Conservation (phyloP, 2,888 invertebrate species). For the Callimorpha dominula region DNA sequence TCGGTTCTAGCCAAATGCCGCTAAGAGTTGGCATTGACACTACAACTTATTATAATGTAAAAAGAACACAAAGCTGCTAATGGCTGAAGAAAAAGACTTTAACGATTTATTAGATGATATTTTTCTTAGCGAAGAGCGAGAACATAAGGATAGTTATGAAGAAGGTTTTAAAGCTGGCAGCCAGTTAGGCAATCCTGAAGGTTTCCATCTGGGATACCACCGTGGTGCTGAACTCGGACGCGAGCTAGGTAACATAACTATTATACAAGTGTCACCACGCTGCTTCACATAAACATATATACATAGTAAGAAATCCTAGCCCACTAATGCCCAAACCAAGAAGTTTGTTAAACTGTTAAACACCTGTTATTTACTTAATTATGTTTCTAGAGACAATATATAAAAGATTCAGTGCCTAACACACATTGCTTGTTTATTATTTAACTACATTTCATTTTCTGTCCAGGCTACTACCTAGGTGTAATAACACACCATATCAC, state of each 20-base stretch:
- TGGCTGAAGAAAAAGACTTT: conserved; percentile 88
- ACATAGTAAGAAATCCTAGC: too few relatives aligned
- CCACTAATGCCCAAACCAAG: too few relatives aligned
- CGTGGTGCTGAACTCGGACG: conserved; percentile 91
- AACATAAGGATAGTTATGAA: conserved; percentile 88
- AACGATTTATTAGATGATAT: conserved; percentile 92
- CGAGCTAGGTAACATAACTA: conserved; percentile 86
- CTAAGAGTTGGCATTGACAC: background rate
- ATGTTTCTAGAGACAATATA: too few relatives aligned
- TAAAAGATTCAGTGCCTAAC: too few relatives aligned
- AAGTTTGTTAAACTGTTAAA: too few relatives aligned
- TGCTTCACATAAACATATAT: background rate
- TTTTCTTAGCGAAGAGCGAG: conserved; percentile 89
- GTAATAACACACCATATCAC: conserved; percentile 84
- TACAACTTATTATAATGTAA: background rate
- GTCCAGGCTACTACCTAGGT: conserved; percentile 89
- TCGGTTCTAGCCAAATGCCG: background rate
- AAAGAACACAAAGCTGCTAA: conserved; percentile 51
- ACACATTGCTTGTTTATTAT: too few relatives aligned
- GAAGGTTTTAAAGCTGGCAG: conserved; percentile 89
- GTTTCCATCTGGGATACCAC: conserved; percentile 92
- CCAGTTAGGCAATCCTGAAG: conserved; percentile 88
- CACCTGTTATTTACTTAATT: too few relatives aligned
- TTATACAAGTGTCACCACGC: background rate
- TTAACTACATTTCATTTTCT: background rate